Evolutionary conservation across 2,888 invertebrate genomes (phyloP), one percentile per base, ranked within the genome.

Genomic region (Protonemura montana): DNA sequence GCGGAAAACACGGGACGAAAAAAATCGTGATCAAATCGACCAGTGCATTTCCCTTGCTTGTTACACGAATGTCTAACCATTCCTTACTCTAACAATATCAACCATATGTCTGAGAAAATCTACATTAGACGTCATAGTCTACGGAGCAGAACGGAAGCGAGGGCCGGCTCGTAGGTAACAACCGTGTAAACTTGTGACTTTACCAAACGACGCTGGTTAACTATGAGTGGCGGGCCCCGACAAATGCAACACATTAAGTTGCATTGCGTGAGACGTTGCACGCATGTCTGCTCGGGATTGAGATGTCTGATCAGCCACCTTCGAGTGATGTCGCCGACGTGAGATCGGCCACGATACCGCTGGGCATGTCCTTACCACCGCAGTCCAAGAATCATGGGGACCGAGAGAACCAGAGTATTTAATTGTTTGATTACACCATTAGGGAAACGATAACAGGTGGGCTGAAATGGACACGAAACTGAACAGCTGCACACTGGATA

Each of bases 181-280:
- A 59, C 59, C 59, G 59, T 59, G 59, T 59, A 59, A 59, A 59
- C 59, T 59, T 59, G 59, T 59, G 59, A 59, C 21, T 59, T 59
- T 10, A 59, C 16, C 59, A 59, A 59, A 59, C 59, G 59, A 59
- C 16, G 35, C 35, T 35, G 35, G 35, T 35, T 35, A 35, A 35
- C 10, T 35, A 35, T 35, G 59, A 59, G 59, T 21, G 59, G 21
- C 59, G 59, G 59, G 21, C n/a, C n/a, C n/a, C n/a, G n/a, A n/a
- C 59, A 59, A 59, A 59, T 59, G 59, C 21, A 59, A 59, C 59
- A 21, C 59, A 59, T 59, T 59, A 59, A 10, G 59, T 21, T 10
- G 59, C 59, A 2, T 21, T 21, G 21, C 13, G 59, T 59, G 59
- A 13, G 59, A 3, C 13, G 59, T 21, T 10, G 21, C 59, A 59